Evolutionary conservation across 2,888 invertebrate species (phyloP), one percentile per base, ranked within the genome.

Genomic region (Bimastos eiseni): DNA sequence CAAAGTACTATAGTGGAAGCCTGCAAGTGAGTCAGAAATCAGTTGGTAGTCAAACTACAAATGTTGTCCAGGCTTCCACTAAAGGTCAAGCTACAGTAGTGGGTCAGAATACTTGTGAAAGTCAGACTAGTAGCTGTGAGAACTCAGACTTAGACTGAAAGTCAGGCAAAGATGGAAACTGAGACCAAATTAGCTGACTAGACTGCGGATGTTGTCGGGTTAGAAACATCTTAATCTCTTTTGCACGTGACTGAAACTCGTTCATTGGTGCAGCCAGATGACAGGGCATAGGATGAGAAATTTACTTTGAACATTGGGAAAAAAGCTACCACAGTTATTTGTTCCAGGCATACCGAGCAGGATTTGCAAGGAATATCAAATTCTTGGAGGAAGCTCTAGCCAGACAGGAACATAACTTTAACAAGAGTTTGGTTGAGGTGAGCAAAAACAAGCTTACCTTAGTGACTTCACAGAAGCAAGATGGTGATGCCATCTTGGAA

Each of bases 21-120:
- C 15, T 0, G 86, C 19, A 0, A 8, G 86, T 86, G 37, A 37
- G 24, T 86, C 86, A 36, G 86, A 37, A 21, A 36, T 24, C 34
- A 86, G 86, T 86, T 86, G 33, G 37, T 36, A 86, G 86, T 86
- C 86, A 86, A 86, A 86, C 86, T 34, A 36, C 24, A 86, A 34
- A 8, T 86, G 86, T 86, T 21, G 86, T 2, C 37, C 86, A 36
- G 34, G 19, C 86, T 86, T 21, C 21, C 21, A 33, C 13, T 15
- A 36, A 86, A 86, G 17, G 36, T 86, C 86, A 86, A 15, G 13
- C 34, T 86, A 24, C 86, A 86, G 36, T n/a, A n/a, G 70, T 70
- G n/a, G 13, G 30, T 70, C 70, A 70, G n/a, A 70, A 70, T 70
- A 70, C 70, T 8, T 30, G 6, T 70, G 70, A 70, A 70, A 70